Percentiles rank a stretch among this genome's conserved stretches.
These are phyloP conservation scores for Monopis laevigella DNA, from an alignment of 2,888 invertebrate species.

Conservation along the genomic window DNA sequence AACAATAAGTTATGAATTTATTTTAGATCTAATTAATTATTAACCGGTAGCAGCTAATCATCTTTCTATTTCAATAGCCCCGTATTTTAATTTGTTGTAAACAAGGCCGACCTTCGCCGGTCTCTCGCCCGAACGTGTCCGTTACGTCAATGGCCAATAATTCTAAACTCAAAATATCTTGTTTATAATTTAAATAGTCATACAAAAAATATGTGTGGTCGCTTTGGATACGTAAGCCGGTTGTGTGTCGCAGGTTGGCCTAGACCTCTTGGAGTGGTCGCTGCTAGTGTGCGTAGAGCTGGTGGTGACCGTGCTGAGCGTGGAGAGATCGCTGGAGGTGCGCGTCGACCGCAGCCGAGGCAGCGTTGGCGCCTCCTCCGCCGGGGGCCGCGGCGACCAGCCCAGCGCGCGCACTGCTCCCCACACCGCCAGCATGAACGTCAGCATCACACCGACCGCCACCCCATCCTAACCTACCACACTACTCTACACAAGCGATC, in stretches of 20 bases:
- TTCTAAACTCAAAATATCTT: slow-evolving; percentile 10
- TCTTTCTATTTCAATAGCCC: slow-evolving; percentile 7
- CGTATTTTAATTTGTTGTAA: background rate
- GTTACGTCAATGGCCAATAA: slow-evolving; percentile 12
- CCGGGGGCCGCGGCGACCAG: slow-evolving; percentile 32
- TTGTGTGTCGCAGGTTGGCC: slow-evolving; percentile 1
- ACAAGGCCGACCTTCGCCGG: slow-evolving; percentile 4
- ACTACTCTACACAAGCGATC: slow-evolving; percentile 38
- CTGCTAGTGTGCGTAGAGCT: slow-evolving; percentile 50
- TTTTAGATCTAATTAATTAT: no score
- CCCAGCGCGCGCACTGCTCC: slow-evolving; percentile 68
- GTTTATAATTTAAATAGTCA: background rate
- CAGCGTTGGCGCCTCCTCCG: slow-evolving; percentile 49
- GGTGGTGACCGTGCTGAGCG: slow-evolving; percentile 57
- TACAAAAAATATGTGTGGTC: background rate
- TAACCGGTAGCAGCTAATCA: slow-evolving; percentile 1
- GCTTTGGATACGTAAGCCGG: background rate
- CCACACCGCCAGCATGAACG: slow-evolving; percentile 71
- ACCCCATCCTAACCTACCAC: slow-evolving; percentile 32
- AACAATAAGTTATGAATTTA: no score
- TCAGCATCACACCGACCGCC: slow-evolving; percentile 56
- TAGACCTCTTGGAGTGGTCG: slow-evolving; percentile 53
- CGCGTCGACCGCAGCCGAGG: slow-evolving; percentile 57
- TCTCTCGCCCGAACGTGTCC: slow-evolving; percentile 5
- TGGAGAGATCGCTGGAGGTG: slow-evolving; percentile 59